Conservation (phyloP, 2,113 vertebrate genomes). For the Verasper variegatus region DNA sequence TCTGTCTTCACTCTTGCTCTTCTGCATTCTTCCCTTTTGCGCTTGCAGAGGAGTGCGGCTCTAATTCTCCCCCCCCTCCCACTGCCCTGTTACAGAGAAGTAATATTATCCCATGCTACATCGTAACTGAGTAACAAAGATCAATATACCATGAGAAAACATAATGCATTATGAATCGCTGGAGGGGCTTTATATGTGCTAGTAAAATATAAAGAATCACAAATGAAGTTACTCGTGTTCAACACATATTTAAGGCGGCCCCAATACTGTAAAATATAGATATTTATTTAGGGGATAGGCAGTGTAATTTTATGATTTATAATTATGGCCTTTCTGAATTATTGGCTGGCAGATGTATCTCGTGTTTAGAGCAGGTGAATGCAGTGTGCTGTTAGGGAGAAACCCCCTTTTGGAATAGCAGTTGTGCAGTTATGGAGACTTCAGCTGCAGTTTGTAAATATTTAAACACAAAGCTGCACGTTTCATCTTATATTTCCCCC, state of each 20-base stretch:
- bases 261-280: neutral
- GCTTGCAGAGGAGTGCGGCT: neutral
- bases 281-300: neutral
- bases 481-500: neutral
- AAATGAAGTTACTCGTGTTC: slow-evolving; percentile 13
- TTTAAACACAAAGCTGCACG: neutral
- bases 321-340: neutral
- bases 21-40: neutral
- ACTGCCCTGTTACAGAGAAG: neutral
- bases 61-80: too few relatives aligned
- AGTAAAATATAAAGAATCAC: slow-evolving; percentile 12
- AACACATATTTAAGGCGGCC: slow-evolving; percentile 3
- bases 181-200: neutral
- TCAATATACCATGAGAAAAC: slow-evolving; percentile 31
- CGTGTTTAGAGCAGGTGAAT: neutral
- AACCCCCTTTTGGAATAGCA: too few relatives aligned
- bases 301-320: slow-evolving; percentile 2
- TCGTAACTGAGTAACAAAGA: slow-evolving; percentile 12
- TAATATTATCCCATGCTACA: slow-evolving; percentile 15
- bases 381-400: neutral
- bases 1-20: neutral
- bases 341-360: neutral
- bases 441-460: too few relatives aligned
- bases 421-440: too few relatives aligned
- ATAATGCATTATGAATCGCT: slow-evolving; percentile 32